Conservation (phyloP, 2,113 vertebrate species). For the Egretta garzetta region DNA sequence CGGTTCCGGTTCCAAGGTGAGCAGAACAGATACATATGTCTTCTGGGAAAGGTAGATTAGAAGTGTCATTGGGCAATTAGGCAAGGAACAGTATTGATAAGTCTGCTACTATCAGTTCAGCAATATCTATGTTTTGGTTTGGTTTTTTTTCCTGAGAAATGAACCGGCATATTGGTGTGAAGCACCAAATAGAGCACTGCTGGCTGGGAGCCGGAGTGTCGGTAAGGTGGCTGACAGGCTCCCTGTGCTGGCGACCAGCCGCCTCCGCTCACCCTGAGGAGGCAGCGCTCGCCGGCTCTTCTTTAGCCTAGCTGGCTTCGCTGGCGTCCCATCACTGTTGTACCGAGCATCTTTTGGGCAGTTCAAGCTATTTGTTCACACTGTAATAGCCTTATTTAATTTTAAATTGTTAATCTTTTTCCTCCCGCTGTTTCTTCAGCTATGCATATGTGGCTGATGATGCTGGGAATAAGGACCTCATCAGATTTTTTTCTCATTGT, state of each 20-base stretch:
- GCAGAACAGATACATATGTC: neutral
- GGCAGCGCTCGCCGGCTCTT: neutral
- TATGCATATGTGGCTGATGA: conserved; percentile 64
- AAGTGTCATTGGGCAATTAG: neutral
- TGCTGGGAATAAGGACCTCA: conserved; percentile 72
- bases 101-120: neutral
- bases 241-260: neutral
- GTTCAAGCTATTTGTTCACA: conserved; percentile 70
- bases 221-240: neutral
- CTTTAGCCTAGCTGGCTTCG: neutral
- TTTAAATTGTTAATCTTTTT: conserved; percentile 77
- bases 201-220: neutral
- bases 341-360: conserved; percentile 33
- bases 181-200: neutral
- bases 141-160: neutral
- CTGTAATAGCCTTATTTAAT: conserved; percentile 76
- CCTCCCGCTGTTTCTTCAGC: conserved; percentile 70
- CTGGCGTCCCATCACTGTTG: neutral
- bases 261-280: neutral
- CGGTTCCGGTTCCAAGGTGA: neutral
- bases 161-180: neutral
- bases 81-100: neutral
- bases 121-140: neutral
- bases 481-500: conserved; percentile 67
- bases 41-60: neutral